phyloP scores from a whole-genome alignment of 2,113 vertebrate genomes.

The Casuarius casuarius region DNA sequence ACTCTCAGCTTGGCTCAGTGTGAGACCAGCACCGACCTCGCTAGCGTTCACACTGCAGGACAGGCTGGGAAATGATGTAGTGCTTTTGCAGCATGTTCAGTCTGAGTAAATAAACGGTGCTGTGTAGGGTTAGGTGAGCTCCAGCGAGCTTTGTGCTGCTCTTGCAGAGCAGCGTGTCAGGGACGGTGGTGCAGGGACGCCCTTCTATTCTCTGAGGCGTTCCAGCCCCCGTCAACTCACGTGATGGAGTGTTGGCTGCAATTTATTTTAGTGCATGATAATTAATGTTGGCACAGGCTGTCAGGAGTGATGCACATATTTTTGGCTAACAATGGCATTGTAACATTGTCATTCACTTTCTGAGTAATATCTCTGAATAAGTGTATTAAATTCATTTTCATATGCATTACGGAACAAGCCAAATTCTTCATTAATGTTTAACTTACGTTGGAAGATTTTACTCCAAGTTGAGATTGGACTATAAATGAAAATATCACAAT shows the following conservation, averaged over 20 bases:
- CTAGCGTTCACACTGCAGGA: background rate
- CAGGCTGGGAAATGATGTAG: too few species aligned
- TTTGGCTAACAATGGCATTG: background rate
- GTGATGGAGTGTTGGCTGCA: background rate
- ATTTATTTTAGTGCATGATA: background rate
- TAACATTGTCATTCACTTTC: slow-evolving; percentile 1
- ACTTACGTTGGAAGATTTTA: background rate
- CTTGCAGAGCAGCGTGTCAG: too few species aligned
- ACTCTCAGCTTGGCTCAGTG: background rate
- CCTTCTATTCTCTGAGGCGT: rapidly evolving
- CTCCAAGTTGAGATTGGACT: background rate
- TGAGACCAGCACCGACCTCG: rapidly evolving
- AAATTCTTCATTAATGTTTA: background rate
- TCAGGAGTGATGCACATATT: background rate
- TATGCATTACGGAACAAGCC: background rate
- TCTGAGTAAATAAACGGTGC: too few species aligned
- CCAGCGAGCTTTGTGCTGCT: too few species aligned
- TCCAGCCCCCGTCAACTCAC: rapidly evolving
- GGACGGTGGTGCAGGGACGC: too few species aligned
- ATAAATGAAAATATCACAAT: background rate
- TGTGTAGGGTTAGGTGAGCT: too few species aligned
- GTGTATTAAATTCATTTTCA: background rate
- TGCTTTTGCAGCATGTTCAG: too few species aligned
- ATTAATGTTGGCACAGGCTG: background rate
- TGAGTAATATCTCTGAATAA: background rate